Evolutionary conservation across 92 coral and sea anemone species (phyloP), one percentile per base, ranked within the genome.

Genomic region (Pocillopora grandis): DNA sequence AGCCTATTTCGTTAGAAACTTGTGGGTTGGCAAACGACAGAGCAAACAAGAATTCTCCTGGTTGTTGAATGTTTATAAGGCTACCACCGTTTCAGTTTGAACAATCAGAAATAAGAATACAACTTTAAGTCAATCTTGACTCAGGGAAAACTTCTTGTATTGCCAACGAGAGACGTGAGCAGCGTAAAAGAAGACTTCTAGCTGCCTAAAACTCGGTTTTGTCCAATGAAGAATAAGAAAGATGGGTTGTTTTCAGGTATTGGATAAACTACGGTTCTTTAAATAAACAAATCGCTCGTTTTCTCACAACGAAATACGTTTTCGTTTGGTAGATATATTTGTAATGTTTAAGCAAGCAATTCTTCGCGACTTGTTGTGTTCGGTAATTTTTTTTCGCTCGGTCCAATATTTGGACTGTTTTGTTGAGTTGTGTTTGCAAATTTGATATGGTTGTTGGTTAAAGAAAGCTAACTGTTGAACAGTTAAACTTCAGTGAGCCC

Each of bases 391-490:
- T 80, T 83, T 81, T 73, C 67, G 16, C 86, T 62, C 79, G 71
- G 70, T 57, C 80, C 80, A 83, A 83, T 83, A 83, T 83, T 83
- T 83, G 86, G 73, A 83, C 86, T 73, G 63, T 74, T 72, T 74
- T 83, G 80, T 83, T 63, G 86, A 55, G 72, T 67, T 35, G 70
- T 83, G 86, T 83, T 83, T 83, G 86, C 55, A 65, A 55, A 83
- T 83, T 83, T 74, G 86, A 74, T 72, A 61, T 62, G 74, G 63
- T 73, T 83, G 86, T 83, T 72, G 74, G 86, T 72, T 33, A 64
- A 83, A 65, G 80, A 73, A 74, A 83, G 61, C 86, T 75, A 62
- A 62, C 72, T 75, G 72, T 73, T 62, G 12, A 74, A 52, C 61
- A 74, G 63, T 18, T 74, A 74, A 55, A 56, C 56, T 70, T 12